A percentile compares a stretch with the other conserved stretches of the same genome.
Evolutionary conservation across 2,113 vertebrate species (phyloP).

Genomic region (Oncorhynchus tshawytscha): DNA sequence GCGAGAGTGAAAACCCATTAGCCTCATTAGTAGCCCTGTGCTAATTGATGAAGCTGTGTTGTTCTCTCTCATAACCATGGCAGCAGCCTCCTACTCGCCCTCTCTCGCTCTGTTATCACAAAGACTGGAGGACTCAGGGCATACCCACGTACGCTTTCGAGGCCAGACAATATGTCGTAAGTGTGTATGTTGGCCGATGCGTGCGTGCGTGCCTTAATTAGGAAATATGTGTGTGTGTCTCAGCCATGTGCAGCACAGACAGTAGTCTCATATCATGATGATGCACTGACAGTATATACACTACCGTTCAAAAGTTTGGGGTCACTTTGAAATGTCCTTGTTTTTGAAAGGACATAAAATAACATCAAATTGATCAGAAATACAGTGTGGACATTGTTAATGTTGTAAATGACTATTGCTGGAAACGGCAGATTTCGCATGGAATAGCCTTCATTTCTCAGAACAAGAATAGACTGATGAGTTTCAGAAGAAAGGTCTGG

Average conservation of each 20-base stretch:
- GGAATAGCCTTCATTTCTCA: too few species aligned
- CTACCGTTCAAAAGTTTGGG: too few species aligned
- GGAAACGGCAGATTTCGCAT: too few species aligned
- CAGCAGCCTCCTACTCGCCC: slow-evolving; percentile 75
- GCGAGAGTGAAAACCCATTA: not conserved
- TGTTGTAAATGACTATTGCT: too few species aligned
- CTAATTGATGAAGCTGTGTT: slow-evolving; percentile 68
- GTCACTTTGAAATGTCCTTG: too few species aligned
- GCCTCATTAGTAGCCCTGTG: slow-evolving; percentile 18
- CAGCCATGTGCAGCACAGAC: slow-evolving; percentile 67
- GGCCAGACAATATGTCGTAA: slow-evolving; percentile 98
- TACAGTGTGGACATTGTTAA: too few species aligned
- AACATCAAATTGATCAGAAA: too few species aligned
- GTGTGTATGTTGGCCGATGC: slow-evolving; percentile 65
- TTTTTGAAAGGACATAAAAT: too few species aligned
- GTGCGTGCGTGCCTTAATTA: not conserved
- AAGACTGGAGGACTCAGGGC: slow-evolving; percentile 91
- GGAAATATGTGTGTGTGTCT: not conserved
- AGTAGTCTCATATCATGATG: slow-evolving; percentile 72
- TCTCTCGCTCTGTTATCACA: slow-evolving; percentile 89
- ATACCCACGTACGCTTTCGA: slow-evolving; percentile 92
- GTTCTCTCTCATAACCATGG: slow-evolving; percentile 78
- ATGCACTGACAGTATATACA: not conserved
- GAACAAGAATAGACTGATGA: too few species aligned
- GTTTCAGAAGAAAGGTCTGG: too few species aligned